A percentile compares a stretch with the other conserved stretches of the same genome.
Evolutionary conservation across 2,113 vertebrate species (phyloP).

Genomic region (Tenebrosternarchus preto): DNA sequence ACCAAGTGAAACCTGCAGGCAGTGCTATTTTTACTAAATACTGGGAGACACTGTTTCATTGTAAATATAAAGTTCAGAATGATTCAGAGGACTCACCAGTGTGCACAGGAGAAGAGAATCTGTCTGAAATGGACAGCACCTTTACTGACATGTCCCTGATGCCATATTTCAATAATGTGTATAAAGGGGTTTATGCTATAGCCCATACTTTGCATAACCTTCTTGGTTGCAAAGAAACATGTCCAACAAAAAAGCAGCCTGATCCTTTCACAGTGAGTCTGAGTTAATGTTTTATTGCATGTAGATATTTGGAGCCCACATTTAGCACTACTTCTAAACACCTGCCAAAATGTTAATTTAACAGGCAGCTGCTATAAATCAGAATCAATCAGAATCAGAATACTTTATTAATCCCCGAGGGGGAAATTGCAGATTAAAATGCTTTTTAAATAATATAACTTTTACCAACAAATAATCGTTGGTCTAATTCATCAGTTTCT

Average conservation of each 20-base stretch:
- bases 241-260: conserved; percentile 13
- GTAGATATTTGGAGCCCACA: neutral
- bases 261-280: conserved; percentile 33
- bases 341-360: neutral
- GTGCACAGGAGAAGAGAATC: conserved; percentile 54
- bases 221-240: conserved; percentile 25
- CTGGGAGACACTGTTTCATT: conserved; percentile 59
- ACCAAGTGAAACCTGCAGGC: conserved; percentile 62
- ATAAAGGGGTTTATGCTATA: conserved; percentile 58
- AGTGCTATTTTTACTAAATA: conserved; percentile 52
- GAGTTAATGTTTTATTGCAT: neutral
- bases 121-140: conserved; percentile 47
- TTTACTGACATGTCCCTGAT: conserved; percentile 59
- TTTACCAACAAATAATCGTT: too few species aligned
- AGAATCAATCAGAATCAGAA: too few species aligned
- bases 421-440: too few species aligned
- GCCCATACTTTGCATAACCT: conserved; percentile 56
- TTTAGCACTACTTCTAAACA: neutral
- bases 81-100: neutral
- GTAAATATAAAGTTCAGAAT: conserved; percentile 21
- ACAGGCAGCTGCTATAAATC: too few species aligned
- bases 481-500: conserved; percentile 61
- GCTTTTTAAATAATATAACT: neutral
- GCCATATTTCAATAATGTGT: conserved; percentile 57
- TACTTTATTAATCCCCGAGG: too few species aligned